Conservation (phyloP, 2,888 invertebrate species). For the Allacma fusca region DNA sequence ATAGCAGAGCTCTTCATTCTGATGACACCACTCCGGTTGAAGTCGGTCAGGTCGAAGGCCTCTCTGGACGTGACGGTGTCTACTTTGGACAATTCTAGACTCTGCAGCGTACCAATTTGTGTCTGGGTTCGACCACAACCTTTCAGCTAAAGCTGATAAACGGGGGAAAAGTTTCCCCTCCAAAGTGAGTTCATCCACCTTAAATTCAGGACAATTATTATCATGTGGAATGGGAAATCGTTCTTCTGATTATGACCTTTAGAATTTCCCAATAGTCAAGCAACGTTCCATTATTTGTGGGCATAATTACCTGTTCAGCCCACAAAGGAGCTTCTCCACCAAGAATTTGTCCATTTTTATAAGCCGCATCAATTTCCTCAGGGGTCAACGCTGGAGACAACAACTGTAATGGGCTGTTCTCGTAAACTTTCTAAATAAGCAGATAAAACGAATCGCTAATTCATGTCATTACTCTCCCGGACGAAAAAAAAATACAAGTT, state of each 20-base stretch:
- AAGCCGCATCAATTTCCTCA: slow-evolving; percentile 47
- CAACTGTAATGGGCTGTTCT: slow-evolving; percentile 73
- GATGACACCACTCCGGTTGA: slow-evolving; percentile 61
- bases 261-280: too few species aligned
- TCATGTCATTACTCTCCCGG: too few species aligned
- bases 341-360: slow-evolving; percentile 64
- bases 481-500: too few species aligned
- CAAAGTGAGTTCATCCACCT: slow-evolving; percentile 55
- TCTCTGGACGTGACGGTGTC: slow-evolving; percentile 53
- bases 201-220: slow-evolving; percentile 17
- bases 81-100: slow-evolving; percentile 55
- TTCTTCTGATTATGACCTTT: too few species aligned
- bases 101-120: slow-evolving; percentile 56
- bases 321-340: slow-evolving; percentile 86
- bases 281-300: too few species aligned
- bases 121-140: slow-evolving; percentile 59
- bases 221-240: too few species aligned
- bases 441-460: background rate
- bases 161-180: slow-evolving; percentile 58
- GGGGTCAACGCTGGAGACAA: slow-evolving; percentile 57
- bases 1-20: slow-evolving; percentile 56
- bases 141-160: slow-evolving; percentile 57
- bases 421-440: slow-evolving; percentile 71
- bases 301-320: slow-evolving; percentile 75
- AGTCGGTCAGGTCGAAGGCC: slow-evolving; percentile 54